Evolutionary conservation across 2,797 vertebrate species (phyloP), one percentile per base, ranked within the genome.

Genomic region (Coregonus ussuriensis): DNA sequence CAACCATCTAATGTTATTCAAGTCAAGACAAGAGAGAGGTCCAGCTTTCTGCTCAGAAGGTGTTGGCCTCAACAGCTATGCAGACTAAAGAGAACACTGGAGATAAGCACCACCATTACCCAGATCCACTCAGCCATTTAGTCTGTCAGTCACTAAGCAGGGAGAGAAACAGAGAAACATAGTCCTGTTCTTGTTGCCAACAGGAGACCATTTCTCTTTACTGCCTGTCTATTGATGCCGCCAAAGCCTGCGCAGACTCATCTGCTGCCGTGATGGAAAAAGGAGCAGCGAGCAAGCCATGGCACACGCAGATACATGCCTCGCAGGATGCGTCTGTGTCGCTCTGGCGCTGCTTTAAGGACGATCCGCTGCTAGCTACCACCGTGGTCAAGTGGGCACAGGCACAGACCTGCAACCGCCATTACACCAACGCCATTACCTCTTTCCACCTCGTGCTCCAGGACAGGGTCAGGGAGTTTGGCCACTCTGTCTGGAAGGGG

Each of bases 321-420:
- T 33, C 0, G 7, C 29, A 68, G 35, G 14, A 7, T 74, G 33
- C 37, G 1, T 16, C 56, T 51, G n/a, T 37, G 18, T 25, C 0
- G 29, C 21, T 72, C 33, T 31, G 14, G 31, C 15, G 15, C 3
- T 6, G 1, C 31, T 33, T 33, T n/a, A 2, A 56, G 53, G 53
- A 56, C 53, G 14, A 47, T 11, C 41, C 9, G 41, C 41, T 2
- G 41, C 16, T 31, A 14, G 63, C 25, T 33, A 25, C 74, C 51
- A 52, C 51, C 65, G 29, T 18, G 7, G 59, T 35, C 18, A 62
- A 52, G 68, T n/a, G 59, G 15, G 25, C 25, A 66, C 82, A 68
- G 35, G 65, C 35, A n/a, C 74, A 74, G 71, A 79, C 71, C 80
- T 82, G 82, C 21, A 72, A 29, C 75, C 63, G 72, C 72, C 47